Percentiles rank a stretch among this genome's conserved stretches.
Conservation (phyloP, 2,888 invertebrate species). For the Drosophila rellima region DNA sequence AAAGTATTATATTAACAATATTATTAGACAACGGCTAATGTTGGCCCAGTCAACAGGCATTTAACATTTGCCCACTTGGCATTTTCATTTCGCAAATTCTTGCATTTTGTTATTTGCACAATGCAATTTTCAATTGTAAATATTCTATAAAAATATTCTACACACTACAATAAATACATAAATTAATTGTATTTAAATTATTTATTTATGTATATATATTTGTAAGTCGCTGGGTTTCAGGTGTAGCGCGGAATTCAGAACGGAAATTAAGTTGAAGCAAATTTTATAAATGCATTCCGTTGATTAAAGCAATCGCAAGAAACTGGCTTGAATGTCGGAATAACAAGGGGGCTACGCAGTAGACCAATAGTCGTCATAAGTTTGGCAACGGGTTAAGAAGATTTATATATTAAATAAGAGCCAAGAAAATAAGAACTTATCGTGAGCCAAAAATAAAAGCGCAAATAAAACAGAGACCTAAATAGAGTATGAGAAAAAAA, state of each 20-base stretch:
- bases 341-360: neutral
- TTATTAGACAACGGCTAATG: conserved; percentile 22
- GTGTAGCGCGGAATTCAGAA: neutral
- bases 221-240: neutral
- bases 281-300: neutral
- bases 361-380: conserved; percentile 24
- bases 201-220: neutral
- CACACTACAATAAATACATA: neutral
- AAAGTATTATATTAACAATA: conserved; percentile 6
- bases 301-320: neutral
- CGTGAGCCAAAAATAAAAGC: conserved; percentile 15
- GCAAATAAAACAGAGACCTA: neutral
- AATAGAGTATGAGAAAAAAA: neutral
- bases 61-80: conserved; percentile 8
- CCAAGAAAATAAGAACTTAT: conserved; percentile 27
- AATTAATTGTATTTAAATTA: neutral
- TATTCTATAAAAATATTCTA: neutral
- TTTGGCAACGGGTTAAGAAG: conserved; percentile 21
- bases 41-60: conserved; percentile 5
- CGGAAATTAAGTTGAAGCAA: neutral
- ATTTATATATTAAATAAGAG: conserved; percentile 25
- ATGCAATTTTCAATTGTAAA: neutral
- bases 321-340: neutral
- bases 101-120: neutral
- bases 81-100: neutral